Evolutionary conservation across 2,888 invertebrate species (phyloP).

Genomic region (Allacma fusca): DNA sequence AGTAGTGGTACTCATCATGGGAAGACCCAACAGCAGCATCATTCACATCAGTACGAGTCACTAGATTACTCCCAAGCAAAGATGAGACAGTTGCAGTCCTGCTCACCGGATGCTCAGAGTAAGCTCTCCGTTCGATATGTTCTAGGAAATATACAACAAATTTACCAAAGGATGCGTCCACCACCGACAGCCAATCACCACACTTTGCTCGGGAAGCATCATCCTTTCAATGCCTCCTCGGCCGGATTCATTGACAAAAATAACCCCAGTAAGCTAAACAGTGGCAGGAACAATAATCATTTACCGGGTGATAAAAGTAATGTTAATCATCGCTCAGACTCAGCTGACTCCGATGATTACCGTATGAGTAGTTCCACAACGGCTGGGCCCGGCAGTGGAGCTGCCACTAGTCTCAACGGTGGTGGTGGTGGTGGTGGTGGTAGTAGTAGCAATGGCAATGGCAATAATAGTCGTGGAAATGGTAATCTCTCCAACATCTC

Average conservation of each 20-base stretch:
- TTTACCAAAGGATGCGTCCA: constrained; percentile 60
- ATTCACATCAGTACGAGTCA: constrained; percentile 28
- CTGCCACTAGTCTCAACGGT: not conserved
- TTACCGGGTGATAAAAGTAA: constrained; percentile 13
- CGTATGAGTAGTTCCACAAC: not conserved
- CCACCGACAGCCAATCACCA: constrained; percentile 31
- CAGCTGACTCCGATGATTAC: constrained; percentile 21
- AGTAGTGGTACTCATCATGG: not conserved
- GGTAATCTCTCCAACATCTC: constrained; percentile 22
- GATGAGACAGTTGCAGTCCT: not conserved
- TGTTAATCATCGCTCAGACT: constrained; percentile 22
- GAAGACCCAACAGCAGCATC: not conserved
- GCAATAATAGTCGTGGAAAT: constrained; percentile 1
- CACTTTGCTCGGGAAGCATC: not conserved
- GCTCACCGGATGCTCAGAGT: constrained; percentile 24
- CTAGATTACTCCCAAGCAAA: constrained; percentile 32
- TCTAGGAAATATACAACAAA: constrained; percentile 59
- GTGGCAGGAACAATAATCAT: constrained; percentile 9
- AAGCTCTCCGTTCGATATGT: constrained; percentile 59
- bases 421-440: not conserved
- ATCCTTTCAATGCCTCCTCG: not conserved
- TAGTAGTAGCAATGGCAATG: not conserved
- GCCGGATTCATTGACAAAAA: constrained; percentile 23
- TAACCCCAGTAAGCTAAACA: constrained; percentile 9
- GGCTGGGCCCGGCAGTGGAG: not conserved